phyloP scores from a whole-genome alignment of 2,888 invertebrate genomes.

The Luperina testacea region DNA sequence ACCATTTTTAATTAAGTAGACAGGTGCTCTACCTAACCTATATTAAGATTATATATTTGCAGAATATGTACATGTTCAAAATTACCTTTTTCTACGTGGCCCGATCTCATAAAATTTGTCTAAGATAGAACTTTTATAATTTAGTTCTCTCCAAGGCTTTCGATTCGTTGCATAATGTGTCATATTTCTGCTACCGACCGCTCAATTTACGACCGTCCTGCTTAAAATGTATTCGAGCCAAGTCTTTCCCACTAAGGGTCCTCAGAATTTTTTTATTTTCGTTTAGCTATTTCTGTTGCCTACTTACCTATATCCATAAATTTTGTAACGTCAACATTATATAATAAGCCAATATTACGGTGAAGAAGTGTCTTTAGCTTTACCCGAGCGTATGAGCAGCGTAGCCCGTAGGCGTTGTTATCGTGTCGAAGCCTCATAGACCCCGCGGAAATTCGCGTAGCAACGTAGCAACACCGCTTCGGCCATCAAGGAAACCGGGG shows the following conservation, averaged over 20 bases:
- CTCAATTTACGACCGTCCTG: slow-evolving; percentile 3
- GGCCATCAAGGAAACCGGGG: too few relatives aligned
- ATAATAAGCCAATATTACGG: neutral
- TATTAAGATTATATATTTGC: neutral
- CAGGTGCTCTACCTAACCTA: neutral
- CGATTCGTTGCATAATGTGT: neutral
- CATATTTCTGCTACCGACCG: slow-evolving; percentile 1
- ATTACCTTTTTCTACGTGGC: neutral
- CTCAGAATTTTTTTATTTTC: neutral
- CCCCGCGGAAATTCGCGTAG: neutral
- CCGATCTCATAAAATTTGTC: neutral
- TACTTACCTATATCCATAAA: neutral
- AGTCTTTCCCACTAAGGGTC: neutral
- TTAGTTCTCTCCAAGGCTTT: neutral
- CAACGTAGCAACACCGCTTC: neutral
- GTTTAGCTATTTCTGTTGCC: neutral
- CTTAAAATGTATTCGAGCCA: slow-evolving; percentile 3
- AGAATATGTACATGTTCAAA: neutral
- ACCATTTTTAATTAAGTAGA: slow-evolving; percentile 3
- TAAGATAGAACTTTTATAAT: slow-evolving; percentile 3
- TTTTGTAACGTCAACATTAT: neutral
- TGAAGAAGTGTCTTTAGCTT: neutral
- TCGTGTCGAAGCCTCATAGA: neutral
- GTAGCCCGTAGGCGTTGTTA: neutral
- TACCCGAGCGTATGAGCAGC: neutral